These are phyloP conservation scores for Lobophora halterata DNA, from an alignment of 2,888 invertebrate species.

Conservation along the genomic window DNA sequence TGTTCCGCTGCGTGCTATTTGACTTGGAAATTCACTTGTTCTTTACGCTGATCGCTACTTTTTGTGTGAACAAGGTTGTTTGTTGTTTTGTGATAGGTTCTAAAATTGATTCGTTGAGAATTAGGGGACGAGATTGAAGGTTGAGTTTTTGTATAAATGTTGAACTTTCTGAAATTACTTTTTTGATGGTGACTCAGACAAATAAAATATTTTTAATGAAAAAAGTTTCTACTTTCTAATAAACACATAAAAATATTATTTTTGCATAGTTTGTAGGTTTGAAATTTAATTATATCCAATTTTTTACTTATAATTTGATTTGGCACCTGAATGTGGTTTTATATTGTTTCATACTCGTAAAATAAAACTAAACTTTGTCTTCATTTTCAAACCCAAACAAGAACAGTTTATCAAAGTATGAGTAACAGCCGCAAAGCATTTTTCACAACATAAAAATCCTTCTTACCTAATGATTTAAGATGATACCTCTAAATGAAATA, in stretches of 20 bases:
- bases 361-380: neutral
- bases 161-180: too few relatives aligned
- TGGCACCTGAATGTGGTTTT: too few relatives aligned
- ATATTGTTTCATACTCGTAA: too few relatives aligned
- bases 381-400: neutral
- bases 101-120: constrained; percentile 10
- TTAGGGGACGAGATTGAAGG: constrained; percentile 8
- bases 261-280: too few relatives aligned
- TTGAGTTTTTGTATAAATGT: constrained; percentile 12
- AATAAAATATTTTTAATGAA: too few relatives aligned
- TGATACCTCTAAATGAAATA: constrained; percentile 38
- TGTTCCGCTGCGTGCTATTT: constrained; percentile 77
- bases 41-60: constrained; percentile 50
- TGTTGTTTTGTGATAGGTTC: constrained; percentile 44
- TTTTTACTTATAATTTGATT: too few relatives aligned
- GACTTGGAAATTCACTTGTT: constrained; percentile 72
- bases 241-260: too few relatives aligned
- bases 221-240: too few relatives aligned
- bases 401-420: constrained; percentile 2
- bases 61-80: constrained; percentile 43
- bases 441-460: constrained; percentile 31
- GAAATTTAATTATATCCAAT: too few relatives aligned
- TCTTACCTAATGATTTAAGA: constrained; percentile 35
- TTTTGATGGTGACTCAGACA: too few relatives aligned
- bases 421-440: constrained; percentile 20